A percentile compares a stretch with the other conserved stretches of the same genome.
These are phyloP conservation scores for Rapana venosa DNA, from an alignment of 2,888 invertebrate species.

Conservation along the genomic window DNA sequence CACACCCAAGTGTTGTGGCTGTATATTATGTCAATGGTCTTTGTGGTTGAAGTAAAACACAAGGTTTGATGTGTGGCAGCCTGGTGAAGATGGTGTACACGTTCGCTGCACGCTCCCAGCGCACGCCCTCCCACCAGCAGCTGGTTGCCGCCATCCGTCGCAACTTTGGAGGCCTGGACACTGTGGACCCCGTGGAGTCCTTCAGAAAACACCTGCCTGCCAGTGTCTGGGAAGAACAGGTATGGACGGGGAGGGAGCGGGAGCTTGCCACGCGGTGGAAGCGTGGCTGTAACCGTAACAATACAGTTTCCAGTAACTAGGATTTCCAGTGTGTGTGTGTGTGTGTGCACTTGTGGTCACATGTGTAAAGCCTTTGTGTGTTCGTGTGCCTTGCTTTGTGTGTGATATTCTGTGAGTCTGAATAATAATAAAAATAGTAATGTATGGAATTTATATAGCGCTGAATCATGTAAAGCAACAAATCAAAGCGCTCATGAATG, in stretches of 20 bases:
- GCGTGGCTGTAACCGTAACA: too few relatives aligned
- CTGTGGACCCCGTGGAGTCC: slow-evolving; percentile 60
- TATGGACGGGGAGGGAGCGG: background rate
- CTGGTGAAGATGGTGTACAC: slow-evolving; percentile 69
- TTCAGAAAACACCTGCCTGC: slow-evolving; percentile 55
- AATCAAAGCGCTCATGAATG: too few relatives aligned
- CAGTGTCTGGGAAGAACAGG: slow-evolving; percentile 36
- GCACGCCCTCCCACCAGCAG: slow-evolving; percentile 59
- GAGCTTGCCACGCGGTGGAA: too few relatives aligned
- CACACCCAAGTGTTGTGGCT: too few relatives aligned
- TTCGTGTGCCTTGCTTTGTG: background rate
- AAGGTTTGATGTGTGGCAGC: slow-evolving; percentile 47
- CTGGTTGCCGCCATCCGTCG: slow-evolving; percentile 65
- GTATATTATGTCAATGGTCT: too few relatives aligned
- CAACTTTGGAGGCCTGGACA: slow-evolving; percentile 73
- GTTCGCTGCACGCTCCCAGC: slow-evolving; percentile 57
- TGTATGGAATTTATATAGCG: too few relatives aligned
- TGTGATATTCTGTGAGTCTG: background rate
- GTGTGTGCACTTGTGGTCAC: too few relatives aligned
- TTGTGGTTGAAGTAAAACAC: too few relatives aligned
- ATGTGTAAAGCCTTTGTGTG: background rate
- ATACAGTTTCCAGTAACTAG: too few relatives aligned
- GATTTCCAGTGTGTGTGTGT: too few relatives aligned
- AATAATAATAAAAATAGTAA: too few relatives aligned
- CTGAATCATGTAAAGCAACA: too few relatives aligned